Evolutionary conservation across 1,140 invertebrate genomes (phyloP).

Genomic region (Brachionus plicatilis): DNA sequence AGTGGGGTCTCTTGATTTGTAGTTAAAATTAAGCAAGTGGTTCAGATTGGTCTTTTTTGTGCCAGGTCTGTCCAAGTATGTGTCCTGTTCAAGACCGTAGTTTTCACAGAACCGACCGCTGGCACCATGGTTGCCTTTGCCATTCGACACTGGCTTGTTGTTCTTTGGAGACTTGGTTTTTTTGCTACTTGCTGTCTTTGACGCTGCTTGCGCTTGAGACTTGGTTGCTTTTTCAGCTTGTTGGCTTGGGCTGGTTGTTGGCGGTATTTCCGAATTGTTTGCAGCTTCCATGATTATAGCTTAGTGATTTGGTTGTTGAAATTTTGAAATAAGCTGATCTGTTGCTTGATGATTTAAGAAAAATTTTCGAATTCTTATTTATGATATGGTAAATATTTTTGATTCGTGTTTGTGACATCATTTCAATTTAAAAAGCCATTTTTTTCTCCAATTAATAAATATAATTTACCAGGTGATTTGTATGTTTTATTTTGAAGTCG

Average conservation of each 20-base stretch:
- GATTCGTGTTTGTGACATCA: not conserved
- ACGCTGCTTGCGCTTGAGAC: not conserved
- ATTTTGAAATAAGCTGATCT: not conserved
- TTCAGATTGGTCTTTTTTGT: conserved; percentile 65
- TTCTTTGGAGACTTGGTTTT: not conserved
- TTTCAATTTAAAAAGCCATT: conserved; percentile 29
- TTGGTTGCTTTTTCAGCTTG: not conserved
- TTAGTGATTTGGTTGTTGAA: not conserved
- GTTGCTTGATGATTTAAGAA: not conserved
- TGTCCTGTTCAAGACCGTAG: not conserved
- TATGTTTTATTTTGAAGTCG: not conserved
- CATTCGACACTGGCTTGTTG: not conserved
- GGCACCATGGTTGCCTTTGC: not conserved
- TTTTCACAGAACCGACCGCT: not conserved
- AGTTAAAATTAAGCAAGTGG: conserved; percentile 77
- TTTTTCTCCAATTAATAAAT: not conserved
- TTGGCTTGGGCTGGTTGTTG: not conserved
- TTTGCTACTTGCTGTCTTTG: not conserved
- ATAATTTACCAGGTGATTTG: not conserved
- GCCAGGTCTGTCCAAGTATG: not conserved
- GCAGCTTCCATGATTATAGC: not conserved
- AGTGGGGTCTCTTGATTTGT: conserved; percentile 62
- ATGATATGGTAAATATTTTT: not conserved
- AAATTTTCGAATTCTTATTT: not conserved
- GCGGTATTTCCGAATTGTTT: not conserved